Conservation (phyloP, 2,888 invertebrate genomes). For the Nomada lathburiana region DNA sequence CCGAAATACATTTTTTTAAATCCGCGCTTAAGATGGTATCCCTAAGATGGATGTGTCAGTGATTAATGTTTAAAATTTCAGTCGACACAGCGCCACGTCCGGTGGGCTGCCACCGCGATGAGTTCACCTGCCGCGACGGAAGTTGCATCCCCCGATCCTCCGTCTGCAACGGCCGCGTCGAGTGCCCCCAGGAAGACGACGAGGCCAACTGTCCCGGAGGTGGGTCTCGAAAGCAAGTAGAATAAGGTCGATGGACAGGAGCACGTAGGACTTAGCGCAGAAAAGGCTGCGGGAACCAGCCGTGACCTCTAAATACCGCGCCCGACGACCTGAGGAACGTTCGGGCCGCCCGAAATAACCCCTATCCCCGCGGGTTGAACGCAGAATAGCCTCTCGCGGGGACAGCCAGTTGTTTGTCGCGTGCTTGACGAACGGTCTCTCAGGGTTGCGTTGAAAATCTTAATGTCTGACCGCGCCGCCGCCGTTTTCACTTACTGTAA, state of each 20-base stretch:
- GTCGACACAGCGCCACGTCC: conserved; percentile 67
- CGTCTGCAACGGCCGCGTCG: conserved; percentile 86
- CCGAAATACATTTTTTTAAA: background rate
- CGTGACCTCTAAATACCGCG: background rate
- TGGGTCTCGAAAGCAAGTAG: conserved; percentile 52
- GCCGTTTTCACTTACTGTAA: conserved; percentile 22
- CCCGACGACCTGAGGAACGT: no score
- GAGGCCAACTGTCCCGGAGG: conserved; percentile 86
- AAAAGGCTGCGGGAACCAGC: conserved; percentile 13
- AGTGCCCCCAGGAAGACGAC: conserved; percentile 87
- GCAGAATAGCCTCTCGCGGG: background rate
- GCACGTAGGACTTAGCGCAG: conserved; percentile 8
- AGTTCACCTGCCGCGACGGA: conserved; percentile 86
- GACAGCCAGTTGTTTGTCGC: background rate
- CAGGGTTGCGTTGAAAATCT: background rate
- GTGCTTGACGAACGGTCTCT: background rate
- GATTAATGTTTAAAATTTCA: conserved; percentile 46
- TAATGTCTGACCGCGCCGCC: conserved; percentile 14
- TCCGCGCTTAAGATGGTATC: background rate
- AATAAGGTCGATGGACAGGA: background rate
- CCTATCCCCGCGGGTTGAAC: background rate
- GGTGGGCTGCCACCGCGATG: conserved; percentile 79
- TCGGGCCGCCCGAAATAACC: background rate
- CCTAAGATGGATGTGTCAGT: background rate
- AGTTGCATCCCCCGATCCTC: conserved; percentile 84